Evolutionary conservation across 2,113 vertebrate genomes (phyloP), one percentile per base, ranked within the genome.

Genomic region (Microtus oregoni): DNA sequence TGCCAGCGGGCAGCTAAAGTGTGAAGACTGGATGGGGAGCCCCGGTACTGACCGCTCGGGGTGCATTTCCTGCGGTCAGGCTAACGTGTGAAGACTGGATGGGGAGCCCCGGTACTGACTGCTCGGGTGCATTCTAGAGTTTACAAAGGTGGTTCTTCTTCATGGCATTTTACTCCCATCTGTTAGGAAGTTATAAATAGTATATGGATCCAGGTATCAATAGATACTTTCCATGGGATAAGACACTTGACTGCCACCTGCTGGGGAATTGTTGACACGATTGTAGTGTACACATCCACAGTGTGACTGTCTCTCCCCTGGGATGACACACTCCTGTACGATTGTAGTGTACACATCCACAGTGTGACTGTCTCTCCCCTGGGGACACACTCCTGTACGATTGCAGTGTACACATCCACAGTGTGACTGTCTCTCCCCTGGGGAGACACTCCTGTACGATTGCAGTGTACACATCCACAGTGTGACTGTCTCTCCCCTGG

Each of bases 161-260:
- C 12, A 38, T 82, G 68, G 63, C 5, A 17, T 83, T 94, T 91
- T 92, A 68, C 35, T 91, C 94, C 65, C 67, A 65, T 79, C 47
- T 86, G 17, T 70, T 79, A 89, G 52, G 83, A 95, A 77, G 72
- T 94, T 91, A 12, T 94, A 7, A 28, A 5, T 52, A 14, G 14
- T 19, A 79, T 17, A 38, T 5, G 38, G 22, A 52, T 19, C 11
- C 2, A 8, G 9, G 50, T 3, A 7, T 38, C 26, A 1, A 30
- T 19, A 30, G 11, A 30, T 68, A 52, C 38, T 58, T 89, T 52
- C 47, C 86, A 91, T 95, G 86, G 81, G 85, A n/a, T 89, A 77
- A 94, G 95, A 92, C 76, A 75, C 79, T 79, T 95, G 89, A 95
- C 81, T 97, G 94, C 96, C 89, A 86, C 78, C 96, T 97, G 65